These are phyloP conservation scores for Bujurquina vittata DNA, from an alignment of 2,113 vertebrate genomes.

Conservation along the genomic window DNA sequence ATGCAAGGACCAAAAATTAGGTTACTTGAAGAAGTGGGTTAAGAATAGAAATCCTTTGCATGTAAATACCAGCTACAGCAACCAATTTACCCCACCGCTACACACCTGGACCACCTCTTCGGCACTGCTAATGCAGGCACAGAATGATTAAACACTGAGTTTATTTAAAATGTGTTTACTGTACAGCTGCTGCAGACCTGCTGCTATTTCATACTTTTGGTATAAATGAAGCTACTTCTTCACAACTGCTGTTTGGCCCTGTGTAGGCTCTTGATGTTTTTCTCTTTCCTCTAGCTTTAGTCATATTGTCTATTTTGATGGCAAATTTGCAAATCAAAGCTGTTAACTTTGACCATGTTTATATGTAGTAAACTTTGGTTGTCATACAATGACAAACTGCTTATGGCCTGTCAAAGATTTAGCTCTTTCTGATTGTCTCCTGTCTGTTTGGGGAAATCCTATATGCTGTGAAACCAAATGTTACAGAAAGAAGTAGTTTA, in stretches of 20 bases:
- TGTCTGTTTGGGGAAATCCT: not conserved
- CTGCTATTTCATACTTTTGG: conserved; percentile 39
- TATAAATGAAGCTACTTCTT: conserved; percentile 39
- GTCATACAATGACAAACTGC: not conserved
- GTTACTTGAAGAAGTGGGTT: conserved; percentile 49
- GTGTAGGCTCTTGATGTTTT: not conserved
- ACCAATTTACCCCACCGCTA: conserved; percentile 43
- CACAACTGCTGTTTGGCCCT: conserved; percentile 10
- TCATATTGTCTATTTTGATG: not conserved
- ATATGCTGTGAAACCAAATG: conserved; percentile 3
- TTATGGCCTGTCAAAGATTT: not conserved
- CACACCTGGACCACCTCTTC: conserved; percentile 68
- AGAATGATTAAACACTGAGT: conserved; percentile 62
- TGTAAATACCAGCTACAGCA: conserved; percentile 46
- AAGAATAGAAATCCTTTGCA: conserved; percentile 45
- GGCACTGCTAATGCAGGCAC: conserved; percentile 31
- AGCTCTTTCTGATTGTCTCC: not conserved
- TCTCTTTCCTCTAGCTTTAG: not conserved
- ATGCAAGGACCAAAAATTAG: conserved; percentile 36
- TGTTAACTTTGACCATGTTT: not conserved
- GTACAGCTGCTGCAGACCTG: conserved; percentile 42
- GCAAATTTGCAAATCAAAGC: not conserved
- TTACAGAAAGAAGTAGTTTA: not conserved
- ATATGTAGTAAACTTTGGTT: not conserved
- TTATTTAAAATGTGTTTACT: conserved; percentile 55